Conservation (phyloP, 2,888 invertebrate genomes). For the Ophraella communa region DNA sequence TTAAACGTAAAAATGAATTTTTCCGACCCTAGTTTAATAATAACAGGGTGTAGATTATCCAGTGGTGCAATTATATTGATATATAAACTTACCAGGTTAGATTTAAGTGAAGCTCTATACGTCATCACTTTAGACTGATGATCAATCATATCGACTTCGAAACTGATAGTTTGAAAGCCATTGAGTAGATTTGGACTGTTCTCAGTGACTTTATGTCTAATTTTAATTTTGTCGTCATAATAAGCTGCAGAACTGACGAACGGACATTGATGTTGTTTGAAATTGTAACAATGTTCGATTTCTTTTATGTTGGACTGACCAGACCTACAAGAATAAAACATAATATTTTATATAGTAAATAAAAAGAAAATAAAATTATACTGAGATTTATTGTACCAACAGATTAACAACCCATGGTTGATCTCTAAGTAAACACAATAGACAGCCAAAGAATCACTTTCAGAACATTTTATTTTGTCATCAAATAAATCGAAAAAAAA, state of each 20-base stretch:
- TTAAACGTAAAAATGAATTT: too few species aligned
- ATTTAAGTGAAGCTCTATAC: constrained; percentile 55
- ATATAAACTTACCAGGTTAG: constrained; percentile 51
- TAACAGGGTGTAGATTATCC: too few species aligned
- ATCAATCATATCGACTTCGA: constrained; percentile 59
- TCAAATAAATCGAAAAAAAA: too few species aligned
- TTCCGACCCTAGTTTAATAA: too few species aligned
- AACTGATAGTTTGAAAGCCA: constrained; percentile 52
- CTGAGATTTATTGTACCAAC: too few species aligned
- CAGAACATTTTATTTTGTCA: too few species aligned
- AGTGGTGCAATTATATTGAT: too few species aligned
- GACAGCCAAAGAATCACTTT: too few species aligned
- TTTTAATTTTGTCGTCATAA: constrained; percentile 44
- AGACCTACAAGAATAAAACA: constrained; percentile 45
- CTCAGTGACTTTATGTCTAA: constrained; percentile 49
- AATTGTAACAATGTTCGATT: constrained; percentile 56
- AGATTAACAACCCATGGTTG: too few species aligned
- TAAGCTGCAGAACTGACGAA: constrained; percentile 40
- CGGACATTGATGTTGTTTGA: constrained; percentile 53
- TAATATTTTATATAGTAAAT: background rate
- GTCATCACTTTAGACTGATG: constrained; percentile 57
- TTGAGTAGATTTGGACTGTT: constrained; percentile 50
- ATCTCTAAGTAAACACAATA: too few species aligned
- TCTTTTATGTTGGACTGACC: constrained; percentile 53
- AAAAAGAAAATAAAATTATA: background rate